These are phyloP conservation scores for Plecotus auritus DNA, from an alignment of 2,113 vertebrate genomes.

Conservation along the genomic window DNA sequence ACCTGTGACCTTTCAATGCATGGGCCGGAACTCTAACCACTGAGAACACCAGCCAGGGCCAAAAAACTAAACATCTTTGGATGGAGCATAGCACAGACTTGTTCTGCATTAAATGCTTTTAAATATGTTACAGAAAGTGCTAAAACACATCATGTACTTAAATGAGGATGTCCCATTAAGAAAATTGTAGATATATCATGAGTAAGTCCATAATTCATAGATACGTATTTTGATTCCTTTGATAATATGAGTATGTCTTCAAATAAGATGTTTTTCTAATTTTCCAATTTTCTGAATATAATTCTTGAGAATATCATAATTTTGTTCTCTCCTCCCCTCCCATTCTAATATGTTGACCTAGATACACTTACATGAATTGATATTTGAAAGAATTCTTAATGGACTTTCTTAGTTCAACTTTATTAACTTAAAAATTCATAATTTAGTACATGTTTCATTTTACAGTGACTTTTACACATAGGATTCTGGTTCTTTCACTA, in stretches of 20 bases:
- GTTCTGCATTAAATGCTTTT: neutral
- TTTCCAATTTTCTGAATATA: conserved; percentile 23
- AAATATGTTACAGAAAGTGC: neutral
- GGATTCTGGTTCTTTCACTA: neutral
- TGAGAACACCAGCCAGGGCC: no score
- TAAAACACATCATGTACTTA: neutral
- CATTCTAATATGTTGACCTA: neutral
- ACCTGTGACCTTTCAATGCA: no score
- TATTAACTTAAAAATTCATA: conserved; percentile 35
- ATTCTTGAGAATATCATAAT: neutral
- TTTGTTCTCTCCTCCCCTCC: neutral
- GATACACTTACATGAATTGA: neutral
- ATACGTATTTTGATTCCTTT: conserved; percentile 26
- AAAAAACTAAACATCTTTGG: neutral
- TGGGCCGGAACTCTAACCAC: no score
- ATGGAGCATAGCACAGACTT: neutral
- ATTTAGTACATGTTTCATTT: neutral
- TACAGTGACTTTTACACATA: neutral
- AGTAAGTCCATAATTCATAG: neutral
- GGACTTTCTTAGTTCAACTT: neutral
- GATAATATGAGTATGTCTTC: neutral
- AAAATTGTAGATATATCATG: neutral
- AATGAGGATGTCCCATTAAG: neutral
- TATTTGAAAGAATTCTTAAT: conserved; percentile 44
- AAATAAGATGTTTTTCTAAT: neutral